A percentile compares a stretch with the other conserved stretches of the same genome.
These are phyloP conservation scores for Holacanthella duospinosa DNA, from an alignment of 2,888 invertebrate species.

Conservation along the genomic window DNA sequence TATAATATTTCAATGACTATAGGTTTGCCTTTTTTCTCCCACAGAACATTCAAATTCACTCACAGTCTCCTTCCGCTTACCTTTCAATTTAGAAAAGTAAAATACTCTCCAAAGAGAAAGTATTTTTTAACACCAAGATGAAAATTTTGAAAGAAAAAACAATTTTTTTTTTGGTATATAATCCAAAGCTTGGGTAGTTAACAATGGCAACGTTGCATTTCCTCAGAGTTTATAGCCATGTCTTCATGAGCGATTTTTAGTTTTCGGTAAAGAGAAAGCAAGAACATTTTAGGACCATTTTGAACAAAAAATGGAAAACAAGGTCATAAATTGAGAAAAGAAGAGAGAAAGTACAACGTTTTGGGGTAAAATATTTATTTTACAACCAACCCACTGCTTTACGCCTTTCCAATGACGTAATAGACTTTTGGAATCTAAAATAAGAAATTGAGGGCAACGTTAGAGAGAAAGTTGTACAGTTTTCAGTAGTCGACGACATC, in stretches of 20 bases:
- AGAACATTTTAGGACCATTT: too few relatives aligned
- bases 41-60: too few relatives aligned
- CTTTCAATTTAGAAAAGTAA: neutral
- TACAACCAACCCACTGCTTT: neutral
- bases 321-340: neutral
- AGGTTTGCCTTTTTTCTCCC: too few relatives aligned
- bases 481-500: neutral
- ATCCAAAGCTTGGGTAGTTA: too few relatives aligned
- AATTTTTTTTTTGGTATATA: too few relatives aligned
- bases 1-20: neutral
- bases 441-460: neutral
- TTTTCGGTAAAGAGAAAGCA: neutral
- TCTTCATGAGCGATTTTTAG: too few relatives aligned
- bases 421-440: neutral
- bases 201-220: too few relatives aligned
- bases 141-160: neutral
- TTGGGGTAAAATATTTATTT: neutral
- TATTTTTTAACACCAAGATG: neutral
- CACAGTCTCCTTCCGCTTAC: neutral
- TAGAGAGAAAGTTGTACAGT: neutral
- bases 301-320: too few relatives aligned
- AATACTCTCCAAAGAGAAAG: neutral
- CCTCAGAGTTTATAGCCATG: too few relatives aligned
- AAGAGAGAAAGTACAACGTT: neutral
- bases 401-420: neutral